Conservation (phyloP, 2,888 invertebrate genomes). For the Galerucella calmariensis region DNA sequence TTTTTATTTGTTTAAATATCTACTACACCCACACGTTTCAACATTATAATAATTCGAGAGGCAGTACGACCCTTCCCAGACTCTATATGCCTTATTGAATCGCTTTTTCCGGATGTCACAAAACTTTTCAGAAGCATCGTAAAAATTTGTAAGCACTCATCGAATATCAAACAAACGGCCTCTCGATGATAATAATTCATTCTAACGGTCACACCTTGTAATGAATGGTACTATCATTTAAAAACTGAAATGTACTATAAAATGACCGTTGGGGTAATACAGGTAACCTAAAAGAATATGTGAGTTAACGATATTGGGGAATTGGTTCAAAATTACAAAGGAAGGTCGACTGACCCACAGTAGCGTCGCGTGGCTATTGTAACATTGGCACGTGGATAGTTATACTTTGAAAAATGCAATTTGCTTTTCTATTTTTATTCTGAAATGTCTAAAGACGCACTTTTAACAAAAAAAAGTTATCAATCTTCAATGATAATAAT, state of each 20-base stretch:
- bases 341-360: background rate
- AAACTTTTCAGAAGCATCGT: too few species aligned
- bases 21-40: too few species aligned
- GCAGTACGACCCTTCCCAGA: background rate
- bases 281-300: conserved; percentile 26
- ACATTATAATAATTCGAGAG: background rate
- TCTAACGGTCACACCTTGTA: conserved; percentile 50
- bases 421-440: too few species aligned
- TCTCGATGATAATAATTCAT: conserved; percentile 52
- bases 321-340: conserved; percentile 19
- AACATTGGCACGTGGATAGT: background rate
- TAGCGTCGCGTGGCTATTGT: conserved; percentile 21
- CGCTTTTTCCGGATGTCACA: conserved; percentile 11
- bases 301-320: conserved; percentile 19
- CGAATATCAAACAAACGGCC: conserved; percentile 51
- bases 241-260: conserved; percentile 54
- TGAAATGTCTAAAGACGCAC: too few species aligned
- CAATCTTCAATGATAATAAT: too few species aligned
- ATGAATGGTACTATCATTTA: conserved; percentile 48
- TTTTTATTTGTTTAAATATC: too few species aligned
- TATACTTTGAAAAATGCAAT: conserved; percentile 13
- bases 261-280: conserved; percentile 52
- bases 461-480: too few species aligned
- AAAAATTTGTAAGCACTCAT: conserved; percentile 51
- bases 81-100: conserved; percentile 5